phyloP scores from a whole-genome alignment of 2,113 vertebrate species.

The Jaculus jaculus region DNA sequence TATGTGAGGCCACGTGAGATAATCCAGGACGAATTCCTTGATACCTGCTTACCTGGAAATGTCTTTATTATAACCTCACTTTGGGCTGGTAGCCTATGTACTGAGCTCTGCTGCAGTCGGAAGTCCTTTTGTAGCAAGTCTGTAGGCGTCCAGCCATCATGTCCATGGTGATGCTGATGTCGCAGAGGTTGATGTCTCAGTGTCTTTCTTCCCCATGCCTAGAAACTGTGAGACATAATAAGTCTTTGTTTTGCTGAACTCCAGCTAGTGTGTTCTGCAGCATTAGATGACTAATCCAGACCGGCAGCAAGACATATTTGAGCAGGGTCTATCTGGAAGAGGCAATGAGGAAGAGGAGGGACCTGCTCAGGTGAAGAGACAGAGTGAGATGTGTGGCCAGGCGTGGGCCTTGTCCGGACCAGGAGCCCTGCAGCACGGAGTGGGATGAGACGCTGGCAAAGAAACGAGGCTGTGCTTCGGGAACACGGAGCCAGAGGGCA shows the following conservation, averaged over 20 bases:
- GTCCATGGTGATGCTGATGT: fast-evolving
- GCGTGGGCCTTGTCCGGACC: neutral
- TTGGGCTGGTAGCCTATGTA: neutral
- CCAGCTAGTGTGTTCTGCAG: neutral
- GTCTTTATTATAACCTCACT: neutral
- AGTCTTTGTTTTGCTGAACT: neutral
- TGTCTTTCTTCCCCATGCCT: neutral
- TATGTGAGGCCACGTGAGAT: neutral
- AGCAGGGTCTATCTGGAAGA: neutral
- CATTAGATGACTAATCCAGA: neutral
- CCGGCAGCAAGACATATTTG: too few species aligned
- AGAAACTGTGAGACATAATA: neutral
- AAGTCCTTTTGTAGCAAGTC: neutral
- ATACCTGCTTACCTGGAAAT: neutral
- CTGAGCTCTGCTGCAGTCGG: neutral
- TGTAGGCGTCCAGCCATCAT: neutral
- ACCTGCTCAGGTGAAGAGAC: neutral
- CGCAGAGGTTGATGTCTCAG: fast-evolving
- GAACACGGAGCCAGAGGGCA: neutral
- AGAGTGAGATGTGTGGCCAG: neutral
- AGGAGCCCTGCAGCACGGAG: fast-evolving
- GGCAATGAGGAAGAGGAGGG: neutral
- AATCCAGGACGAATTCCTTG: neutral
- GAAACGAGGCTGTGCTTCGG: neutral
- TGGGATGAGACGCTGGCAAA: neutral